These are phyloP conservation scores for Myotis findleyi DNA, from an alignment of 2,797 vertebrate genomes.

Conservation along the genomic window DNA sequence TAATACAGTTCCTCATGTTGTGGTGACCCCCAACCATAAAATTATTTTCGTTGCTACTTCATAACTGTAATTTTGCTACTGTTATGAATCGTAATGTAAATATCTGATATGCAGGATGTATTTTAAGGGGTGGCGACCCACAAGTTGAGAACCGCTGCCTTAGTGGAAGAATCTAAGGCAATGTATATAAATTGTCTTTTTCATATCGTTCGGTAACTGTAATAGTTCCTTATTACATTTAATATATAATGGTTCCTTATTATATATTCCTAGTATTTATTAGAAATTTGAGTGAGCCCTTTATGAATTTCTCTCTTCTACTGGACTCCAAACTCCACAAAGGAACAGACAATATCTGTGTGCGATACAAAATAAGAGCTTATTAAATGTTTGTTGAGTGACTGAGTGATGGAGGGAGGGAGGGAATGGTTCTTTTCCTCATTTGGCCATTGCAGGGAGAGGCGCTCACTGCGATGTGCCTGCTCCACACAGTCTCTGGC, in stretches of 20 bases:
- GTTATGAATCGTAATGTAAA: no score
- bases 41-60: no score
- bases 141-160: no score
- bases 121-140: no score
- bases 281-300: background rate
- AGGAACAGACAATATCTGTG: background rate
- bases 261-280: background rate
- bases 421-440: background rate
- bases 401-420: background rate
- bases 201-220: background rate
- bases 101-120: no score
- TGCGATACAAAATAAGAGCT: background rate
- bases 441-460: background rate
- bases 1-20: no score
- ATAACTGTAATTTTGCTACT: no score
- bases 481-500: rapidly evolving
- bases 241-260: background rate
- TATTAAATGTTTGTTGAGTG: background rate
- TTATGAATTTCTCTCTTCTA: background rate
- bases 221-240: background rate
- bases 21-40: no score
- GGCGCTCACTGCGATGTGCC: background rate
- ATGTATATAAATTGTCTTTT: background rate
- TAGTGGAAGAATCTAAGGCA: background rate
- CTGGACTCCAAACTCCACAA: background rate